A percentile compares a stretch with the other conserved stretches of the same genome.
These are phyloP conservation scores for Galleria mellonella DNA, from an alignment of 1,140 invertebrate genomes.

Conservation along the genomic window DNA sequence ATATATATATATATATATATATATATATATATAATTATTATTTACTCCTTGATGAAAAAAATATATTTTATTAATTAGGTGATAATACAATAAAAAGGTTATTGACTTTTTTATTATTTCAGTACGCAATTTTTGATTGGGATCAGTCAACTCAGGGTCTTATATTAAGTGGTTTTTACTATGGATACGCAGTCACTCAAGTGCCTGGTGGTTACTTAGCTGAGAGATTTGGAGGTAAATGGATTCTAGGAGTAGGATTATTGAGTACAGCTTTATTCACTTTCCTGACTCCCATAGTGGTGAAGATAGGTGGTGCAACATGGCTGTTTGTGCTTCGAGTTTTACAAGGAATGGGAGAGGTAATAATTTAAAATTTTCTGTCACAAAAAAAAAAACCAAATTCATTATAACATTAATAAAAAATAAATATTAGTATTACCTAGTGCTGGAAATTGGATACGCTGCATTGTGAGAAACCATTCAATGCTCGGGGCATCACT, in stretches of 20 bases:
- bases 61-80: too few species aligned
- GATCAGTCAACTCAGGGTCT: conserved; percentile 75
- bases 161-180: conserved; percentile 77
- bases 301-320: conserved; percentile 68
- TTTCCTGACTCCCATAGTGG: conserved; percentile 71
- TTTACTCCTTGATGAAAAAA: too few species aligned
- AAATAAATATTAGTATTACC: too few species aligned
- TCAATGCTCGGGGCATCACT: too few species aligned
- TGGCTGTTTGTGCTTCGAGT: conserved; percentile 78
- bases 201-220: conserved; percentile 78
- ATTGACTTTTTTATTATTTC: conserved; percentile 22
- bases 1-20: too few species aligned
- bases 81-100: too few species aligned
- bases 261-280: conserved; percentile 78
- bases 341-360: conserved; percentile 81
- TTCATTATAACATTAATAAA: too few species aligned
- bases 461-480: too few species aligned
- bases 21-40: too few species aligned
- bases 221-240: conserved; percentile 77
- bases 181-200: conserved; percentile 78
- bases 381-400: too few species aligned
- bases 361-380: too few species aligned
- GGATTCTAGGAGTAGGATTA: conserved; percentile 77
- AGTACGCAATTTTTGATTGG: conserved; percentile 76
- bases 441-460: too few species aligned